Base-by-base conservation (phyloP, 2,888 invertebrate genomes). In the Cepaea hortensis region DNA sequence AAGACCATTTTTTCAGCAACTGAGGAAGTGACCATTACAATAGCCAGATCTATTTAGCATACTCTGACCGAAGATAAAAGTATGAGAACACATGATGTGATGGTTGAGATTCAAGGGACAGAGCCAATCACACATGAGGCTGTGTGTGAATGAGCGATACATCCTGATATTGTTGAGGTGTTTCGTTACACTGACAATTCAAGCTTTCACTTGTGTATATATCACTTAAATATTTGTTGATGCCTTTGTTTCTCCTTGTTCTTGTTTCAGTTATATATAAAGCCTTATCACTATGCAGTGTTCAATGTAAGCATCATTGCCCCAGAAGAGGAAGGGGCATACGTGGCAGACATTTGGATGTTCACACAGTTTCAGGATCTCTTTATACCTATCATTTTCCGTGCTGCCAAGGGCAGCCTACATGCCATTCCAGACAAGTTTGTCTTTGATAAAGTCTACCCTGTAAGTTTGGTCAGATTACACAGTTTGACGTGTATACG, bases 371-470 rank as follows among this genome's bases (percentile, higher is more conserved):
- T 91, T 50, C 91, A 94, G 93, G 91, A 92, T 90, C 95, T 97
- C 83, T 96, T 96, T 84, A 95, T 97, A 87, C 96, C 96, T n/a
- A 96, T 97, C 86, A 96, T 96, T 90, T 96, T 97, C 94, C 95
- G 96, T 91, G 96, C 97, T n/a, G 96, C 97, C 0, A 96, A 96
- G 91, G 97, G 97, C 62, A 96, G 96, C 92, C 95, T 97, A 88
- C 96, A 96, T 94, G 95, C 96, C 85, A 96, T 96, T 89, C 96
- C 96, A 87, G 96, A 96, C 91, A 95, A 96, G 91, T 95, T 97
- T 65, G 95, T 96, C 82, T 97, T 97, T 93, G 96, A 96, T 89
- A 96, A 97, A 93, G 97, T 97, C 92, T 97, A 97, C 95, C 97
- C 97, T 89, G 97, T 97, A 95, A 96, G 96, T 95, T 61, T 68